These are phyloP conservation scores for Agrypnia vestita DNA, from an alignment of 1,140 invertebrate genomes.

Conservation along the genomic window DNA sequence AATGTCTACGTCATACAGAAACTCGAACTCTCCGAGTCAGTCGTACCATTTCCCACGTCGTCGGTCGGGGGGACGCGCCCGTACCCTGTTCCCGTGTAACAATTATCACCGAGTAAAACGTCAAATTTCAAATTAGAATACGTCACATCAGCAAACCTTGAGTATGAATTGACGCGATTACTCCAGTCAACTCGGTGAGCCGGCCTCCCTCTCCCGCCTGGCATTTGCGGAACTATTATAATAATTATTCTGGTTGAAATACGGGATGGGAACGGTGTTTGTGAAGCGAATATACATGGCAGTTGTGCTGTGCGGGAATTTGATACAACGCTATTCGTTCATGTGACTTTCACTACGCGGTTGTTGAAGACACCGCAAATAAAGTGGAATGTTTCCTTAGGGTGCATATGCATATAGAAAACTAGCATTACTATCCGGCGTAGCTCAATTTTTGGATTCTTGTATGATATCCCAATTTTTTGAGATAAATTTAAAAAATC, in stretches of 20 bases:
- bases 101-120: constrained; percentile 26
- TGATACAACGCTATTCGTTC: too few relatives aligned
- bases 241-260: constrained; percentile 42
- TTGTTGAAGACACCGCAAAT: too few relatives aligned
- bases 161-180: constrained; percentile 45
- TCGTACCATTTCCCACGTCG: neutral
- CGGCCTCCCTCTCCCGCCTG: neutral
- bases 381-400: too few relatives aligned
- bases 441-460: too few relatives aligned
- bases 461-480: too few relatives aligned
- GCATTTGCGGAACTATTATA: constrained; percentile 34
- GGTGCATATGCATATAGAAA: too few relatives aligned
- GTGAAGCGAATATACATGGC: neutral
- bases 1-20: too few relatives aligned
- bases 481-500: too few relatives aligned
- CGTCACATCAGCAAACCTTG: constrained; percentile 26
- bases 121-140: constrained; percentile 40
- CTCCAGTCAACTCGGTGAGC: neutral
- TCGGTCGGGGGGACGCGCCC: neutral
- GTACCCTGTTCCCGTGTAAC: constrained; percentile 7
- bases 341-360: too few relatives aligned
- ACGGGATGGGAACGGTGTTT: neutral
- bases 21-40: neutral
- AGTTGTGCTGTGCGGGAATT: neutral
- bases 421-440: too few relatives aligned